Conservation (phyloP, 1,140 invertebrate species). For the Asobara japonica region DNA sequence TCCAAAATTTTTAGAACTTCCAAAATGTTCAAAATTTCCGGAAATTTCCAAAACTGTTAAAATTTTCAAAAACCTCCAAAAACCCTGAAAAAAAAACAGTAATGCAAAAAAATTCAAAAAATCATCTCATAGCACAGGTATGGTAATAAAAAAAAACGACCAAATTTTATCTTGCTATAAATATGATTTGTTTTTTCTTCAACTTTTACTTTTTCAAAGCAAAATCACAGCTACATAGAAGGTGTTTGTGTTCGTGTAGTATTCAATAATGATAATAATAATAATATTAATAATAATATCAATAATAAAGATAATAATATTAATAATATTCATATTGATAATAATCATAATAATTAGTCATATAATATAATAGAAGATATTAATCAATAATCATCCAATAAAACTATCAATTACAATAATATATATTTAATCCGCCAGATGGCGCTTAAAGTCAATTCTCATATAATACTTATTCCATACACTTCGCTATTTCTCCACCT, state of each 20-base stretch:
- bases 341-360: slow-evolving; percentile 44
- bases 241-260: slow-evolving; percentile 52
- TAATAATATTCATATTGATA: no score
- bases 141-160: neutral
- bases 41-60: no score
- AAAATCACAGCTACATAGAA: slow-evolving; percentile 67
- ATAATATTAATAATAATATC: slow-evolving; percentile 53
- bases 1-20: no score
- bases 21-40: no score
- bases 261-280: no score
- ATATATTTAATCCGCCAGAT: no score
- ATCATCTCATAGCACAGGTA: neutral
- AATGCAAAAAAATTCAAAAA: no score
- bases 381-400: slow-evolving; percentile 60
- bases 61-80: no score
- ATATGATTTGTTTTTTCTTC: slow-evolving; percentile 55
- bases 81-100: no score
- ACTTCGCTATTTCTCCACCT: neutral
- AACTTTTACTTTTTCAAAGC: slow-evolving; percentile 67
- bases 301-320: slow-evolving; percentile 49
- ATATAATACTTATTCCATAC: slow-evolving; percentile 16
- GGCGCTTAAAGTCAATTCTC: neutral
- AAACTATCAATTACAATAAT: slow-evolving; percentile 59
- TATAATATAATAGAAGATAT: slow-evolving; percentile 38
- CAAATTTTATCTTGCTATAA: slow-evolving; percentile 57